Evolutionary conservation across 2,888 invertebrate genomes (phyloP), one percentile per base, ranked within the genome.

Genomic region (Ligdia adustata): DNA sequence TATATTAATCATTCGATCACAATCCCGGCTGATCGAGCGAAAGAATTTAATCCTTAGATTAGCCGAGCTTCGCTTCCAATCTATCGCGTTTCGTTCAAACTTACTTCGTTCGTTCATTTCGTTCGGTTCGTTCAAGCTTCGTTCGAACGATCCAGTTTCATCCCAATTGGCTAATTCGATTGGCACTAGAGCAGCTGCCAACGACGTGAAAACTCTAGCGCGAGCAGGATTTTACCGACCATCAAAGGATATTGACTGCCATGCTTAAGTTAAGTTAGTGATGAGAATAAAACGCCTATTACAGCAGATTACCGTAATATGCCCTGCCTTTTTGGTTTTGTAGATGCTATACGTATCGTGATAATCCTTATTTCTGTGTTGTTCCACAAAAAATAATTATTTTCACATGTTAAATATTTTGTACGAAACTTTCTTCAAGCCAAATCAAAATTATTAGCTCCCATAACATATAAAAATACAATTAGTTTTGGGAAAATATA

Each of bases 151-250:
- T 32, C 39, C 49, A 66, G 49, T 71, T 73, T 72, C 78, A 31
- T 48, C 37, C 15, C 82, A 82, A 86, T 83, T 78, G 75, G 55
- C 76, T 87, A 87, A 88, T 87, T 87, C 86, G 88, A 86, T 86
- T 80, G 86, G 79, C 79, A 78, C 53, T 50, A 52, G 69, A 71
- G 69, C 86, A 87, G 78, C 83, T 87, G 87, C 66, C 70, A 66
- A 71, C 76, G 79, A 82, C 66, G 77, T 78, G 81, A 76, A 82
- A 81, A 82, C 79, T 82, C 76, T 76, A 74, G 79, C 75, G 77
- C 72, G 70, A 68, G 60, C 71, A 57, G 65, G 68, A 71, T 81
- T 78, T 42, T 74, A 75, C 69, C 61, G 65, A 55, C 72, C 62
- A 66, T 74, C 69, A 69, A 70, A 69, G 66, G 67, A 67, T 71